phyloP scores from a whole-genome alignment of 2,113 vertebrate genomes.

The Anser brachyrhynchus region DNA sequence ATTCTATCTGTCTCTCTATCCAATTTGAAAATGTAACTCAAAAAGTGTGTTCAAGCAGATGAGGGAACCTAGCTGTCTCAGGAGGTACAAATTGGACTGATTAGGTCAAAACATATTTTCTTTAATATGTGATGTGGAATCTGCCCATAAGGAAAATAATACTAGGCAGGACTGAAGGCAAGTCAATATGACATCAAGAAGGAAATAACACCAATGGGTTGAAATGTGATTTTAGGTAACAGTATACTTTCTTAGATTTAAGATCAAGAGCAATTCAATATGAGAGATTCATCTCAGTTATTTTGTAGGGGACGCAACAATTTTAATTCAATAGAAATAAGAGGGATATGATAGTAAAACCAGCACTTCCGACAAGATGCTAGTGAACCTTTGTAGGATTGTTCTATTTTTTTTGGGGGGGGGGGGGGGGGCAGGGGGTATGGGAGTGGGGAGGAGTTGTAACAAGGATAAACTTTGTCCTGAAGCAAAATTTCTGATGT shows the following conservation, averaged over 20 bases:
- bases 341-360: neutral
- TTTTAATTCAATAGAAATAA: neutral
- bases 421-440: too few relatives aligned
- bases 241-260: neutral
- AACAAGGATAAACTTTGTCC: neutral
- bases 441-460: neutral
- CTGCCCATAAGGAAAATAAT: constrained; percentile 8
- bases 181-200: neutral
- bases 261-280: neutral
- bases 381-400: neutral
- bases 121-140: neutral
- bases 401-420: neutral
- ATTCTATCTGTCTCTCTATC: neutral
- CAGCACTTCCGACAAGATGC: neutral
- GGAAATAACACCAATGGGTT: neutral
- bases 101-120: constrained; percentile 31
- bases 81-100: neutral
- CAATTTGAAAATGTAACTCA: neutral
- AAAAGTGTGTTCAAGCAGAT: neutral
- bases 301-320: neutral
- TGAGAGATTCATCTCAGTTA: neutral
- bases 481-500: constrained; percentile 46
- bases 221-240: neutral
- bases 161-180: neutral
- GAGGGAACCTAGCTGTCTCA: neutral